A percentile compares a stretch with the other conserved stretches of the same genome.
phyloP scores from a whole-genome alignment of 2,888 invertebrate species.

The Drosophila austrosaltans region DNA sequence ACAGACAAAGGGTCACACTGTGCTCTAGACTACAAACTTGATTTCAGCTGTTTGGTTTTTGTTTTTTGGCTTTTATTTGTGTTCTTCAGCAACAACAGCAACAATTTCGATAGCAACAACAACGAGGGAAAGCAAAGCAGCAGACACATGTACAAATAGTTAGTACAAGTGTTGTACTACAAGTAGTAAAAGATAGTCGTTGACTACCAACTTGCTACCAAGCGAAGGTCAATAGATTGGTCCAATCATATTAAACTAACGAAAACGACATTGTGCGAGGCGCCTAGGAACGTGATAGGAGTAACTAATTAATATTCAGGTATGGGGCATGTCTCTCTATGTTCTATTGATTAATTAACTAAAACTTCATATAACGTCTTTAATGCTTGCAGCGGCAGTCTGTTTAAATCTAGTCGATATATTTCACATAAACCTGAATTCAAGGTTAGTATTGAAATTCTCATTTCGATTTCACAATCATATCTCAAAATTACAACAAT shows the following conservation, averaged over 20 bases:
- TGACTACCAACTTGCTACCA: not conserved
- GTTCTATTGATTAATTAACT: slow-evolving; percentile 31
- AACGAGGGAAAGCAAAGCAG: not conserved
- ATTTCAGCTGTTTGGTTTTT: slow-evolving; percentile 7
- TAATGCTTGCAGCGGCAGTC: slow-evolving; percentile 4
- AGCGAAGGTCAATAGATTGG: slow-evolving; percentile 13
- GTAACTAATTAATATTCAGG: slow-evolving; percentile 23
- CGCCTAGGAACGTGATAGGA: not conserved
- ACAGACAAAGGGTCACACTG: not conserved
- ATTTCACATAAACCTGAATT: not conserved
- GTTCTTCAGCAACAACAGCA: slow-evolving; percentile 3
- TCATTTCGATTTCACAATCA: not conserved
- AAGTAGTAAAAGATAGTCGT: slow-evolving; percentile 2
- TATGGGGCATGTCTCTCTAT: slow-evolving; percentile 26
- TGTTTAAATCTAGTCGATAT: not conserved
- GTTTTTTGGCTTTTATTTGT: slow-evolving; percentile 8
- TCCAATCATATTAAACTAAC: not conserved
- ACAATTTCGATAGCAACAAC: not conserved
- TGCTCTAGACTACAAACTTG: not conserved
- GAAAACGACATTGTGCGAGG: too few species aligned
- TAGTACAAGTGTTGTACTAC: slow-evolving; percentile 9
- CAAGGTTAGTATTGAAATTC: not conserved
- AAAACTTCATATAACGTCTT: slow-evolving; percentile 33
- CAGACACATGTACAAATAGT: slow-evolving; percentile 11
- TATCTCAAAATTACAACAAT: not conserved